These are phyloP conservation scores for Microtus oregoni DNA, from an alignment of 2,113 vertebrate species.

Conservation along the genomic window DNA sequence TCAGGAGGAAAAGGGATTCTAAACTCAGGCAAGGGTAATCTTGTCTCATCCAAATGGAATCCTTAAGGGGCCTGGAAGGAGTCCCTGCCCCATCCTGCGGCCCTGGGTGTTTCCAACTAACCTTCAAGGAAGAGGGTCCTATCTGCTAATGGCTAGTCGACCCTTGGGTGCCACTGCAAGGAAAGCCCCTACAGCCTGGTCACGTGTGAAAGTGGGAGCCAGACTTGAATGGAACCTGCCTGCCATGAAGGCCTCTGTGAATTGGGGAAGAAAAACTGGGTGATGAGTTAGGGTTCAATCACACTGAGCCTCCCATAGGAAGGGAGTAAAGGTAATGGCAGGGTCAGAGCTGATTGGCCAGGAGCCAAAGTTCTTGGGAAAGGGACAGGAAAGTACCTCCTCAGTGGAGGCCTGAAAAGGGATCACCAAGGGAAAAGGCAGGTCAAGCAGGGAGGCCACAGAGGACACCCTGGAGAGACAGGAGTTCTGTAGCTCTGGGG, in stretches of 20 bases:
- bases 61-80: background rate
- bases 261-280: conserved; percentile 14
- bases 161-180: background rate
- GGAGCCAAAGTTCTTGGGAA: conserved; percentile 62
- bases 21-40: background rate
- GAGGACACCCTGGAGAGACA: conserved; percentile 14
- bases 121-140: background rate
- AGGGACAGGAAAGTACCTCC: conserved; percentile 80
- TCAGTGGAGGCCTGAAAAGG: background rate
- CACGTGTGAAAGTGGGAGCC: background rate
- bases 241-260: background rate
- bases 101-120: background rate
- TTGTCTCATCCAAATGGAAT: background rate
- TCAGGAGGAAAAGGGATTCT: background rate
- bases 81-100: background rate
- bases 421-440: background rate
- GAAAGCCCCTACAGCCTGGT: background rate
- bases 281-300: background rate
- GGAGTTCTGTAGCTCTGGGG: no score
- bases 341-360: conserved; percentile 69
- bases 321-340: conserved; percentile 49
- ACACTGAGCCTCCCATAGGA: conserved; percentile 18
- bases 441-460: background rate
- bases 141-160: background rate
- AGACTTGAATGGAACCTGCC: background rate